Percentiles rank a stretch among this genome's conserved stretches.
Conservation (phyloP, 2,888 invertebrate genomes). For the Atethmia centrago region DNA sequence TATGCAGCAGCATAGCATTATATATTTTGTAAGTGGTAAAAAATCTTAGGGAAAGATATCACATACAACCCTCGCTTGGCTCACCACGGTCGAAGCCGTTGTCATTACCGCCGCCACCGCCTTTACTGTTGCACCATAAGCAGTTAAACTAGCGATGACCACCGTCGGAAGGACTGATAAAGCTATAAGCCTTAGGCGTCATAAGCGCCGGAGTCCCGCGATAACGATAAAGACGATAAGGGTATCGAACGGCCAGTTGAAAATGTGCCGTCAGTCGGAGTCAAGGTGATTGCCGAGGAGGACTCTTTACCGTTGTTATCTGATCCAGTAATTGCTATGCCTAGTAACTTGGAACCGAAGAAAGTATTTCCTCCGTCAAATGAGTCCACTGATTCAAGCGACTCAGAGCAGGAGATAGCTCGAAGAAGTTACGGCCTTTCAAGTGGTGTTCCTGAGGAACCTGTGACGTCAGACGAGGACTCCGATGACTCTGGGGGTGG, state of each 20-base stretch:
- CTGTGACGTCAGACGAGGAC: constrained; percentile 87
- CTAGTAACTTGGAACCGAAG: constrained; percentile 86
- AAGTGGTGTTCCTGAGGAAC: constrained; percentile 86
- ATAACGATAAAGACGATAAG: constrained; percentile 86
- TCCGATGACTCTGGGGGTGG: constrained; percentile 90
- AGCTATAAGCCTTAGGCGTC: constrained; percentile 82
- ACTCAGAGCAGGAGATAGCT: constrained; percentile 82
- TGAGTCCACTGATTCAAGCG: constrained; percentile 87
- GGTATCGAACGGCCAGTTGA: constrained; percentile 81
- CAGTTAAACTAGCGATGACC: constrained; percentile 83
- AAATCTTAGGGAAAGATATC: not conserved
- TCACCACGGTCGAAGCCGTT: too few relatives aligned
- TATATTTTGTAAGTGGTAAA: not conserved
- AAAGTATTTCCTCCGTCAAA: constrained; percentile 90
- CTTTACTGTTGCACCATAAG: constrained; percentile 75
- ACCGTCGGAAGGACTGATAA: constrained; percentile 83
- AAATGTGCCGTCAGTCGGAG: constrained; percentile 79
- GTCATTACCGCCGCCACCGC: constrained; percentile 75
- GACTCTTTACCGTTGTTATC: constrained; percentile 76
- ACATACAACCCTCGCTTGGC: not conserved
- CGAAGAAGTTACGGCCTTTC: constrained; percentile 85
- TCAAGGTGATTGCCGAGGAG: constrained; percentile 85
- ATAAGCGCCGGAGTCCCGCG: constrained; percentile 74
- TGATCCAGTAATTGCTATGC: constrained; percentile 81
- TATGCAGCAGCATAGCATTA: not conserved